Base-by-base conservation (phyloP, 2,888 invertebrate genomes). In the Heterodera filipjevi region DNA sequence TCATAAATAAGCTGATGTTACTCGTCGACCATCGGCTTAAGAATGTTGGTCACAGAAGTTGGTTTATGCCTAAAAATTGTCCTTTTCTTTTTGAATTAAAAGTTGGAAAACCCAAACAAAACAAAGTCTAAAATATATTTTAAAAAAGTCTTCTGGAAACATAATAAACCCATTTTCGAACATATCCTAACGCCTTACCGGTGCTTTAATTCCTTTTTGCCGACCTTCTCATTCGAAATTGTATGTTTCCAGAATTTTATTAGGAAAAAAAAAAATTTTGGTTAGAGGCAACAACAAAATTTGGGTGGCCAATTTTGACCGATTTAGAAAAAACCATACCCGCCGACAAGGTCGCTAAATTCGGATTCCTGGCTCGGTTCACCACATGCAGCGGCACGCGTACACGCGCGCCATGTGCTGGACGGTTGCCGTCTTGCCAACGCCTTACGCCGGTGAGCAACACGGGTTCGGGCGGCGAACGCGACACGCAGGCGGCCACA, bases 321-420 rank as follows among this genome's bases (percentile, higher is more conserved):
- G n/a, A n/a, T n/a, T n/a, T n/a, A n/a, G n/a, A n/a, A 39, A 39
- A 39, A 39, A 22, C 12, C 76, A 22, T 68, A 88, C 82, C 99
- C 98, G 78, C 99, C 99, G 0, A 99, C 92, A 64, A 99, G 92
- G 91, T 99, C 99, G 0, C 95, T 93, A 14, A 95, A 95, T 90
- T 99, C 99, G 71, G 96, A 97, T 89, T 99, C 98, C 89, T 99
- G 97, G 89, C 97, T 99, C 95, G 95, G 89, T 99, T 99, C 35
- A 99, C 94, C 0, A 98, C 97, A 46, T 94, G 92, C 46, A 99
- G 91, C 88, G 93, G 94, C 84, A 80, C 81, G 66, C 86, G 84
- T 22, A 70, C 27, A 82, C 81, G 72, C 82, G 79, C 10, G 88
- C 87, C 14, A 88, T 78, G 39, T 82, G 82, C 76, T 87, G 98